Conservation (phyloP, 2,113 vertebrate species). For the Corydoras maculifer region DNA sequence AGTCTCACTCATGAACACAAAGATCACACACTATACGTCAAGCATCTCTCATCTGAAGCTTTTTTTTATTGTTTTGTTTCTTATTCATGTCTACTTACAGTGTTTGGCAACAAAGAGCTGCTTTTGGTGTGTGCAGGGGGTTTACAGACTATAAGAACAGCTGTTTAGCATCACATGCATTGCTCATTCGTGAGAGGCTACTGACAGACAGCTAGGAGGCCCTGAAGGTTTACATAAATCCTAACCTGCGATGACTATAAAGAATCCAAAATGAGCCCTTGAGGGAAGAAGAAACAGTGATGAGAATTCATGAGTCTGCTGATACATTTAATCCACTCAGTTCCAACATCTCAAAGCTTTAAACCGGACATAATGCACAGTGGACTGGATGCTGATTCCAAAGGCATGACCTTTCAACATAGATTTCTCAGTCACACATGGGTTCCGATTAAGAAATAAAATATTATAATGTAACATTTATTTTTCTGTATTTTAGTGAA, state of each 20-base stretch:
- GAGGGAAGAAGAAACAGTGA: not conserved
- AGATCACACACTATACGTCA: too few species aligned
- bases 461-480: too few species aligned
- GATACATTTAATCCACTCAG: not conserved
- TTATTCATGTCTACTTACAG: not conserved
- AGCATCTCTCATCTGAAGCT: too few species aligned
- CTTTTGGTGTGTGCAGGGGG: not conserved
- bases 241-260: constrained; percentile 18
- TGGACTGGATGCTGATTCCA: too few species aligned
- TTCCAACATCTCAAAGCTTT: not conserved
- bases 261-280: not conserved
- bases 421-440: too few species aligned
- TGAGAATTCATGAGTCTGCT: not conserved
- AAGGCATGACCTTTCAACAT: too few species aligned
- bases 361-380: too few species aligned
- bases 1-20: too few species aligned
- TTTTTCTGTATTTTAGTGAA: too few species aligned
- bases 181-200: constrained; percentile 11
- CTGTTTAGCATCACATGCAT: constrained; percentile 29
- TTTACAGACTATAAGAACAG: constrained; percentile 13
- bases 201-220: constrained; percentile 11
- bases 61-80: too few species aligned
- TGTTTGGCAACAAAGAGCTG: not conserved
- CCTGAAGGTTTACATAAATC: constrained; percentile 18
- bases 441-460: too few species aligned